phyloP scores from a whole-genome alignment of 2,113 vertebrate genomes.

The Neotoma lepida region DNA sequence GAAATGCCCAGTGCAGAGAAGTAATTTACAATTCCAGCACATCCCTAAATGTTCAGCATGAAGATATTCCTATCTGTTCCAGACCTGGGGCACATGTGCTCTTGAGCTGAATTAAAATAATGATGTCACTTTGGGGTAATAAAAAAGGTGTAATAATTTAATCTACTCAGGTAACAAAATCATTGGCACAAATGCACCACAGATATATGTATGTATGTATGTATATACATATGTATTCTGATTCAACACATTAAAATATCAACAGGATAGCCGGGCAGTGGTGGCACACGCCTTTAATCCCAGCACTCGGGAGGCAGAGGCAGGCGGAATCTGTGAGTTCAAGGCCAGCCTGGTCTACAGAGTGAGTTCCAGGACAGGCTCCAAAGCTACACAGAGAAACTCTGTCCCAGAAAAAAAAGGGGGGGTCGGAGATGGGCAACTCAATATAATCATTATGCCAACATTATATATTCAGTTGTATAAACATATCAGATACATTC shows the following conservation, averaged over 20 bases:
- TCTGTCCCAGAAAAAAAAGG: neutral
- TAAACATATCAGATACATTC: neutral
- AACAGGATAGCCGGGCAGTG: too few species aligned
- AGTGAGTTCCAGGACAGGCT: neutral
- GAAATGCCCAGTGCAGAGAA: constrained; percentile 58
- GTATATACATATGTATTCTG: neutral
- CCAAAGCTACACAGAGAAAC: neutral
- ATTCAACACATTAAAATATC: neutral
- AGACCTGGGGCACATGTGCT: constrained; percentile 23
- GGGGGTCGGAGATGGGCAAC: rapidly evolving
- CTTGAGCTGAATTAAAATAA: constrained; percentile 32
- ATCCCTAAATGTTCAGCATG: neutral
- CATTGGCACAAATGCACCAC: neutral
- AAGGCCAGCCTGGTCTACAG: neutral
- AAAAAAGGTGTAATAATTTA: constrained; percentile 40
- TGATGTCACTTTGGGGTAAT: neutral
- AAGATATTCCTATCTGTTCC: neutral
- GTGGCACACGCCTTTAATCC: too few species aligned
- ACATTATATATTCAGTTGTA: too few species aligned
- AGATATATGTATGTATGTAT: neutral
- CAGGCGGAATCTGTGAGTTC: too few species aligned
- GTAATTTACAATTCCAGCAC: neutral
- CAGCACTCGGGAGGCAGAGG: too few species aligned
- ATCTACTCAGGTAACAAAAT: constrained; percentile 29
- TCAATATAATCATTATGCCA: neutral